phyloP scores from a whole-genome alignment of 2,888 invertebrate genomes.

The Habroteleia sp. region DNA sequence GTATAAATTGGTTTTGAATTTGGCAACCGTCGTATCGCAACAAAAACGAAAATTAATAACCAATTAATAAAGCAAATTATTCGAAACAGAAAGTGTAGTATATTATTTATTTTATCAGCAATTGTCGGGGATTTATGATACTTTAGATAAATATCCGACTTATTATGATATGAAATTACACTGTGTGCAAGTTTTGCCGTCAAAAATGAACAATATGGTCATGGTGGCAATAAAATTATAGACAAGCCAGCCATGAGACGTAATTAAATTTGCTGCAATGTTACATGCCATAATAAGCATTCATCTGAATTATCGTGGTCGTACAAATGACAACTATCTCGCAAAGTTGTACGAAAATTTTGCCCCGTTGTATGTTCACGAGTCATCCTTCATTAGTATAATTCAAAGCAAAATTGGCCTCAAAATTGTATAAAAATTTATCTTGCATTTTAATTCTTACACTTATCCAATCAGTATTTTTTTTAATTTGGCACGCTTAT shows the following conservation, averaged over 20 bases:
- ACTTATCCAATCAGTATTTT: no score
- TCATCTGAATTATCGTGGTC: slow-evolving; percentile 23
- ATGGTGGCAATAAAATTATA: slow-evolving; percentile 24
- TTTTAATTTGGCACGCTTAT: no score
- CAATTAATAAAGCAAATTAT: slow-evolving; percentile 23
- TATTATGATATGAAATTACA: slow-evolving; percentile 1
- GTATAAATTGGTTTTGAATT: not conserved
- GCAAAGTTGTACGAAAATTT: slow-evolving; percentile 22
- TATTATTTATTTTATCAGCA: slow-evolving; percentile 20
- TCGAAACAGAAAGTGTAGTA: not conserved
- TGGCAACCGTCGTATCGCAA: slow-evolving; percentile 1
- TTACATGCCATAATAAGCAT: slow-evolving; percentile 29
- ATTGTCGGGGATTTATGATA: not conserved
- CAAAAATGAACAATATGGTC: slow-evolving; percentile 16
- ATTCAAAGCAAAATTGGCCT: no score
- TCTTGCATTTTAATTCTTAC: not conserved
- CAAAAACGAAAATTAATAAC: slow-evolving; percentile 15
- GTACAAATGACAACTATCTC: slow-evolving; percentile 23
- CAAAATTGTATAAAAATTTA: slow-evolving; percentile 1
- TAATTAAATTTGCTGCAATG: slow-evolving; percentile 32
- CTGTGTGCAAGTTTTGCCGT: slow-evolving; percentile 3
- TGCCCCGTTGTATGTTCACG: not conserved
- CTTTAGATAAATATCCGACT: slow-evolving; percentile 1
- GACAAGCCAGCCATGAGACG: slow-evolving; percentile 12
- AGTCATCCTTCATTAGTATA: no score